Conservation (phyloP, 2,888 invertebrate species). For the Noctua janthina region DNA sequence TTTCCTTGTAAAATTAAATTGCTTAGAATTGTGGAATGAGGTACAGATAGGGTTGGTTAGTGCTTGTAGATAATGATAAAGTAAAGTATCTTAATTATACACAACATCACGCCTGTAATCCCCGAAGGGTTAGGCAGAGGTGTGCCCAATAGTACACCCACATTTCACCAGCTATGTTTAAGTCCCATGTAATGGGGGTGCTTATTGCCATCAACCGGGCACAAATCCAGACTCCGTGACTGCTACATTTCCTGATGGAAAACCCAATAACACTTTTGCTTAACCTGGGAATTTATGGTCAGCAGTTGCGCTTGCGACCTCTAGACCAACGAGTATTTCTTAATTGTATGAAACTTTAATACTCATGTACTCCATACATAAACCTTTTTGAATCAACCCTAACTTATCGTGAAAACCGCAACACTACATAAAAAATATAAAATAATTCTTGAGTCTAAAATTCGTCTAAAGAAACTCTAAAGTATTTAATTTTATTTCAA, state of each 20-base stretch:
- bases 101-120: neutral
- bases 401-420: too few species aligned
- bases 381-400: too few species aligned
- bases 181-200: neutral
- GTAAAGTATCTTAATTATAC: too few species aligned
- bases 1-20: neutral
- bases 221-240: neutral
- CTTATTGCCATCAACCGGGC: neutral
- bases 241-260: neutral
- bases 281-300: too few species aligned
- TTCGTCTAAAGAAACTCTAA: neutral
- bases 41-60: neutral
- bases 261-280: too few species aligned
- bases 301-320: too few species aligned
- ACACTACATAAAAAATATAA: neutral
- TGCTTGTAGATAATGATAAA: neutral
- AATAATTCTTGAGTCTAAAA: neutral
- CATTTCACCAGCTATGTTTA: neutral
- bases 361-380: too few species aligned
- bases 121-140: neutral
- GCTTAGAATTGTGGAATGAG: neutral
- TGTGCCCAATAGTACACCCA: neutral
- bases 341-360: too few species aligned
- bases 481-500: neutral
- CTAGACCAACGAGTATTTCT: too few species aligned